Conservation (phyloP, 2,113 vertebrate species). For the Callocephalon fimbriatum region DNA sequence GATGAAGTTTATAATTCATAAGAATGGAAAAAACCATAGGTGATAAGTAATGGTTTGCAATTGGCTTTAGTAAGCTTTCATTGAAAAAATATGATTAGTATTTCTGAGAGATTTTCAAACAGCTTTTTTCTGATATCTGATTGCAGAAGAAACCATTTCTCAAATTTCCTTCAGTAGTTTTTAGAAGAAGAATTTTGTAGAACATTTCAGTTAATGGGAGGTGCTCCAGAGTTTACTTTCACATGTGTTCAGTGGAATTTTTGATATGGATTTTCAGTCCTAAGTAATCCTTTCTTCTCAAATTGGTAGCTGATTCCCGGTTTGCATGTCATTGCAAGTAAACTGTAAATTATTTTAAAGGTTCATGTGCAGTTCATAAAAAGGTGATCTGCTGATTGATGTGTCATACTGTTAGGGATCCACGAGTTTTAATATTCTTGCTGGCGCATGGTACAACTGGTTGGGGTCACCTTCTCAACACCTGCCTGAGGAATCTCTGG, state of each 20-base stretch:
- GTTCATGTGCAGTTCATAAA: not conserved
- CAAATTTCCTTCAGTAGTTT: not conserved
- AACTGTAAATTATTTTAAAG: not conserved
- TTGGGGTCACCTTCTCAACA: not conserved
- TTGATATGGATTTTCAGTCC: not conserved
- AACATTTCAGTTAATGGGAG: not conserved
- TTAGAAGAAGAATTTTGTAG: not conserved
- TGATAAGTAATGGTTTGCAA: not conserved
- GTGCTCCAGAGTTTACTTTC: not conserved
- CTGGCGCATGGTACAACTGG: not conserved
- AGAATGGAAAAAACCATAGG: not conserved
- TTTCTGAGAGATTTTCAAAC: not conserved
- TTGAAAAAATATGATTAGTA: not conserved
- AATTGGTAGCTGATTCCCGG: not conserved
- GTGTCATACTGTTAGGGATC: not conserved
- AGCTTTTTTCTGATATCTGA: not conserved
- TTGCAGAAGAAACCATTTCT: not conserved
- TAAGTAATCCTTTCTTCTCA: not conserved
- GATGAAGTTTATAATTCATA: not conserved
- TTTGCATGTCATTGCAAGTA: not conserved
- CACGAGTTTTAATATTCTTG: not conserved
- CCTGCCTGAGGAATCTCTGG: not conserved
- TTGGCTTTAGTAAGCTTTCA: not conserved
- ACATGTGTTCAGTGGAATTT: not conserved
- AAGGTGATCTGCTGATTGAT: not conserved